These are phyloP conservation scores for Alviniconcha strummeri DNA, from an alignment of 2,888 invertebrate species.

Conservation along the genomic window DNA sequence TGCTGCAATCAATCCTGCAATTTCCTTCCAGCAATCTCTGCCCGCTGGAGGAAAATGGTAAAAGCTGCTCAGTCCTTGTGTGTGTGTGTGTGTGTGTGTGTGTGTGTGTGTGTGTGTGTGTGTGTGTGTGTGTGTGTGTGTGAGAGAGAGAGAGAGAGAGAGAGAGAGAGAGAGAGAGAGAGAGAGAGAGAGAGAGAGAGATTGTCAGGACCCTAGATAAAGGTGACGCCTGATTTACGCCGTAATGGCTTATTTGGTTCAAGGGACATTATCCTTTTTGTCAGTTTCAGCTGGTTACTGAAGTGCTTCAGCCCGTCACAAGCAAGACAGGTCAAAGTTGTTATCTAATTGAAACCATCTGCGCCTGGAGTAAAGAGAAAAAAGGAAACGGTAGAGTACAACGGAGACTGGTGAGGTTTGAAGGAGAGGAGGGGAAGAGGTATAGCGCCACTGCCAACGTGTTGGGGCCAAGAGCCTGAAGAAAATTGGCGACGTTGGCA, in stretches of 20 bases:
- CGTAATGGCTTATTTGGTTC: too few species aligned
- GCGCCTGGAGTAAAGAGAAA: neutral
- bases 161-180: neutral
- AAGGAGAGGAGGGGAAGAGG: neutral
- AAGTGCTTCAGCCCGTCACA: too few species aligned
- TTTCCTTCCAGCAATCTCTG: neutral
- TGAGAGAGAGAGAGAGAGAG: slow-evolving; percentile 8
- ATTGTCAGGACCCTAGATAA: too few species aligned
- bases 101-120: too few species aligned
- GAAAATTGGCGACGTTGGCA: neutral
- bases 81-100: neutral
- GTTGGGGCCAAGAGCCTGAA: neutral
- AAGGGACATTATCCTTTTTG: too few species aligned
- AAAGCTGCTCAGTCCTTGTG: neutral
- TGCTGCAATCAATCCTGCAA: slow-evolving; percentile 9
- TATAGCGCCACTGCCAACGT: neutral
- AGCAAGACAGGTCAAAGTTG: neutral
- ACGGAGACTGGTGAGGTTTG: neutral
- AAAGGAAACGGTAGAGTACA: too few species aligned
- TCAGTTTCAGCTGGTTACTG: too few species aligned
- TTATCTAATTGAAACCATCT: neutral
- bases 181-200: neutral
- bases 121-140: neutral
- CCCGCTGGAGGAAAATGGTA: neutral
- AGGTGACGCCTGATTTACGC: too few species aligned